Conservation (phyloP, 1,140 invertebrate species). For the Apis dorsata region DNA sequence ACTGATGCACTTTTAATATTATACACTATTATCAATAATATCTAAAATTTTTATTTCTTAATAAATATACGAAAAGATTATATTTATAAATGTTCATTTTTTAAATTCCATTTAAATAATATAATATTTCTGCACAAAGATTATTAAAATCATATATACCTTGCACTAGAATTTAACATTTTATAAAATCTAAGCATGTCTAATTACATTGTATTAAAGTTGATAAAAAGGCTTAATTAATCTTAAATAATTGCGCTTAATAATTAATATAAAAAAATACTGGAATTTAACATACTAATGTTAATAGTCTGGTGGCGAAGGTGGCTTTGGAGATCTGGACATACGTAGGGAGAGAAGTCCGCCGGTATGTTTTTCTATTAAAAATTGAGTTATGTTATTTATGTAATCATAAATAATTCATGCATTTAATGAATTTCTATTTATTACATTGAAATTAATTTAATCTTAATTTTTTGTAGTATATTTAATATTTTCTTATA, state of each 20-base stretch:
- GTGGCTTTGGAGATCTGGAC: slow-evolving; percentile 78
- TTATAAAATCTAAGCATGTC: slow-evolving; percentile 41
- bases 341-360: slow-evolving; percentile 75
- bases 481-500: slow-evolving; percentile 16
- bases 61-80: neutral
- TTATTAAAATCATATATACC: slow-evolving; percentile 29
- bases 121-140: slow-evolving; percentile 19
- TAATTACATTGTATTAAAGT: slow-evolving; percentile 35
- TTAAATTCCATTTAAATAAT: slow-evolving; percentile 35
- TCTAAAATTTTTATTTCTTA: neutral
- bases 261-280: slow-evolving; percentile 36
- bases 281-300: slow-evolving; percentile 65
- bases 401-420: slow-evolving; percentile 20
- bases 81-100: slow-evolving; percentile 27
- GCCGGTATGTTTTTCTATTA: slow-evolving; percentile 74
- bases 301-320: slow-evolving; percentile 78
- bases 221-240: slow-evolving; percentile 41
- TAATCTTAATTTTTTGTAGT: slow-evolving; percentile 10
- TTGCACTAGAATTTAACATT: slow-evolving; percentile 39
- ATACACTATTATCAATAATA: neutral
- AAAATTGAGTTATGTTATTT: slow-evolving; percentile 46
- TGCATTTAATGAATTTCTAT: slow-evolving; percentile 9
- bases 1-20: slow-evolving; percentile 74
- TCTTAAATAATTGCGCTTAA: slow-evolving; percentile 47
- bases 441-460: slow-evolving; percentile 2